Conservation (phyloP, 2,888 invertebrate genomes). For the Anodontia alba region DNA sequence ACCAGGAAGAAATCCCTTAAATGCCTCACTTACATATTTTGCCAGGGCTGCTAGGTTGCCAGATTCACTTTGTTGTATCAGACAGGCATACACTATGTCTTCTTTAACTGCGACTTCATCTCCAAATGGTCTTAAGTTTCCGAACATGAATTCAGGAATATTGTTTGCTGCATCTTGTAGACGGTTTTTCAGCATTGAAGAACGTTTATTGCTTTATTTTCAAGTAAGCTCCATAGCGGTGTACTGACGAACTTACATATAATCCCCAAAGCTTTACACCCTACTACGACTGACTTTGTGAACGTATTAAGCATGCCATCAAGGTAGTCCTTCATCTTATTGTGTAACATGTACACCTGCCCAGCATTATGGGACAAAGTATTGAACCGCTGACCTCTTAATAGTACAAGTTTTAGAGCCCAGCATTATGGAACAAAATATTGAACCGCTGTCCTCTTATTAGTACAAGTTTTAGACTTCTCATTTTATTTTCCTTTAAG, state of each 20-base stretch:
- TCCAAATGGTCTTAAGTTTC: background rate
- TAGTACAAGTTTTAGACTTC: conserved; percentile 25
- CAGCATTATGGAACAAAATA: conserved; percentile 31
- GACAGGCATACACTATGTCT: conserved; percentile 31
- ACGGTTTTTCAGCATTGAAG: conserved; percentile 28
- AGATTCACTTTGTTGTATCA: conserved; percentile 30
- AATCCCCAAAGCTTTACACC: conserved; percentile 27
- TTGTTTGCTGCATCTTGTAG: conserved; percentile 29
- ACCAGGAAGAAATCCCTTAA: conserved; percentile 33
- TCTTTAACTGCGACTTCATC: conserved; percentile 30
- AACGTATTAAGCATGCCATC: conserved; percentile 10
- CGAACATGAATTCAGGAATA: conserved; percentile 26
- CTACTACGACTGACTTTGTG: conserved; percentile 17
- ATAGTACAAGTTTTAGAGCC: conserved; percentile 30
- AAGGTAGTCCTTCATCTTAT: conserved; percentile 22
- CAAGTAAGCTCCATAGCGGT: conserved; percentile 35
- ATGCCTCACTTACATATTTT: conserved; percentile 20
- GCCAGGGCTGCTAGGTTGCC: conserved; percentile 24
- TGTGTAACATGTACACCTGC: conserved; percentile 26
- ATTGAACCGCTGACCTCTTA: conserved; percentile 22
- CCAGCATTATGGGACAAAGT: conserved; percentile 31
- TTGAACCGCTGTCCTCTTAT: conserved; percentile 22
- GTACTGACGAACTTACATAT: conserved; percentile 33
- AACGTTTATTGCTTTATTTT: conserved; percentile 27
- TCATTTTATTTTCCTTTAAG: conserved; percentile 10